A percentile compares a stretch with the other conserved stretches of the same genome.
These are phyloP conservation scores for Falcaria lacertinaria DNA, from an alignment of 2,888 invertebrate species.

Conservation along the genomic window DNA sequence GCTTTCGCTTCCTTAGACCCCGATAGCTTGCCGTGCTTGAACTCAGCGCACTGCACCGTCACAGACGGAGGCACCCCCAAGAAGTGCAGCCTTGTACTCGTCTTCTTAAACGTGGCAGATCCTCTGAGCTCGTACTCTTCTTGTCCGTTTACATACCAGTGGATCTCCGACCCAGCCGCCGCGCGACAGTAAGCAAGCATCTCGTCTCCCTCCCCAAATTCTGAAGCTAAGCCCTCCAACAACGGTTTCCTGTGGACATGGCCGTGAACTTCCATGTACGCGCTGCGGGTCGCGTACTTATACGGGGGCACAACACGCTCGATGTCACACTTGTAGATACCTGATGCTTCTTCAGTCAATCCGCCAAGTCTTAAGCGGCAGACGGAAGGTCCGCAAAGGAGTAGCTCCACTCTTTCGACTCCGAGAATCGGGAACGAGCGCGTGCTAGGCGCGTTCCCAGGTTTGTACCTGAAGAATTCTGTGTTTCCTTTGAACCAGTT, in stretches of 20 bases:
- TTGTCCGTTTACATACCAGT: conserved; percentile 64
- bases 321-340: conserved; percentile 64
- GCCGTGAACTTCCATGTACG: conserved; percentile 58
- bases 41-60: conserved; percentile 73
- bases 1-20: conserved; percentile 55
- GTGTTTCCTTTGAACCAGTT: conserved; percentile 66
- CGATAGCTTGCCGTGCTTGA: conserved; percentile 64
- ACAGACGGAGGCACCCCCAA: conserved; percentile 70
- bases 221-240: conserved; percentile 53
- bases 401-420: conserved; percentile 53
- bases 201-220: conserved; percentile 54
- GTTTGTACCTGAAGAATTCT: conserved; percentile 68
- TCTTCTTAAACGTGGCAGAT: conserved; percentile 37
- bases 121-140: conserved; percentile 51
- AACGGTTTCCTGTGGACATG: conserved; percentile 49
- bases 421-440: conserved; percentile 57
- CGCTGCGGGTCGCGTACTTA: conserved; percentile 50
- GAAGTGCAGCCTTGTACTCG: conserved; percentile 46
- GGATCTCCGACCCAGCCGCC: conserved; percentile 49
- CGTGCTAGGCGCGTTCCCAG: conserved; percentile 57
- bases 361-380: conserved; percentile 55
- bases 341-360: conserved; percentile 60
- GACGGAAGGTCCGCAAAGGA: conserved; percentile 56
- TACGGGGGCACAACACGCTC: conserved; percentile 62
- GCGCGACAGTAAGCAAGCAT: conserved; percentile 61